phyloP scores from a whole-genome alignment of 2,113 vertebrate species.

The Probosciger aterrimus region DNA sequence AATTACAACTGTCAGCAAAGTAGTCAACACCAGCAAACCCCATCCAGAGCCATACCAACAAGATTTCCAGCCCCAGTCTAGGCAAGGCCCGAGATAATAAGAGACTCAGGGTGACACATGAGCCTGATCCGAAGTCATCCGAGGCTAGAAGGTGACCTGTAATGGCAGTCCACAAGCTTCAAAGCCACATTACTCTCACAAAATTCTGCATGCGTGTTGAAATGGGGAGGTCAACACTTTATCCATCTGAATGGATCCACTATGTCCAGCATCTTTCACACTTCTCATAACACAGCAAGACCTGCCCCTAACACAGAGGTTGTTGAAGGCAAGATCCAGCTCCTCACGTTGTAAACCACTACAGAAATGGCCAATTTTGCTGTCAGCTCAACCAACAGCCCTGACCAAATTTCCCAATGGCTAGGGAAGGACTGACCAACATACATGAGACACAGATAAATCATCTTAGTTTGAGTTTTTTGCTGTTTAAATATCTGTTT shows the following conservation, averaged over 20 bases:
- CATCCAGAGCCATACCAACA: accelerated
- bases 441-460: background rate
- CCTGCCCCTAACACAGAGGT: background rate
- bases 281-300: background rate
- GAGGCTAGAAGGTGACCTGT: background rate
- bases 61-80: background rate
- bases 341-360: background rate
- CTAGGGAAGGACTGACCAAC: background rate
- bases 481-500: background rate
- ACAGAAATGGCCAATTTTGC: background rate
- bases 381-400: background rate
- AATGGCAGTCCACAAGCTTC: background rate
- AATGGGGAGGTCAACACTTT: background rate
- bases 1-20: background rate
- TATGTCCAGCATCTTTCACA: background rate
- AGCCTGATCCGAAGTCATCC: background rate
- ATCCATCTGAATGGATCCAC: background rate
- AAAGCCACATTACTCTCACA: background rate
- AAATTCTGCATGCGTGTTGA: background rate
- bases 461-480: background rate
- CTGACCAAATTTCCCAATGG: background rate
- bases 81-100: background rate
- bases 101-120: background rate
- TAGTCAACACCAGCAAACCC: background rate
- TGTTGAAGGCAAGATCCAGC: background rate